Evolutionary conservation across 2,113 vertebrate species (phyloP).

Genomic region (Fregata magnificens): DNA sequence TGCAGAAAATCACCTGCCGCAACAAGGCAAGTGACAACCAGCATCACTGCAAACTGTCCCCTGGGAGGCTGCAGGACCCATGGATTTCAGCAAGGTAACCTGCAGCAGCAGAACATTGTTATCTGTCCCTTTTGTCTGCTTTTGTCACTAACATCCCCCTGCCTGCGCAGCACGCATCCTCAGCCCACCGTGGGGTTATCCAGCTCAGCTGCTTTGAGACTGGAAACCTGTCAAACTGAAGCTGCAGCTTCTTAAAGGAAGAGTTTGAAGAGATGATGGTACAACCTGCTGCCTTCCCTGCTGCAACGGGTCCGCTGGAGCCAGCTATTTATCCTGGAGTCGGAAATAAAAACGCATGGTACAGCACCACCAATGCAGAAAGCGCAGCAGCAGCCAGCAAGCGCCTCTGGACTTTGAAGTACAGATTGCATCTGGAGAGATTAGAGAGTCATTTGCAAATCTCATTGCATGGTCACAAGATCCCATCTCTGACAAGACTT

Average conservation of each 20-base stretch:
- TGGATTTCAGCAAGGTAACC: background rate
- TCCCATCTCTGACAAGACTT: background rate
- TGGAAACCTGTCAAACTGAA: background rate
- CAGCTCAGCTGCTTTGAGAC: background rate
- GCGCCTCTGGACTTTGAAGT: background rate
- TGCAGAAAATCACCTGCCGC: background rate
- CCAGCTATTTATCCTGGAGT: background rate
- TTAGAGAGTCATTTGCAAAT: background rate
- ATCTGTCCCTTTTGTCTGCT: background rate
- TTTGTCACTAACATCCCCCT: background rate
- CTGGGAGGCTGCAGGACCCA: background rate
- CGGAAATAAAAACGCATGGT: background rate
- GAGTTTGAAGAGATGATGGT: background rate
- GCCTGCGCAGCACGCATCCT: fast-evolving
- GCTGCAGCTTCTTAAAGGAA: background rate
- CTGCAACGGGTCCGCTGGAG: background rate
- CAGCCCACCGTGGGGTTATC: background rate
- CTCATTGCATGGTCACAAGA: background rate
- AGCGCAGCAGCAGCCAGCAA: background rate
- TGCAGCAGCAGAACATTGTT: background rate
- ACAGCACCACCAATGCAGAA: background rate
- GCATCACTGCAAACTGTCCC: background rate
- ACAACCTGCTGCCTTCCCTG: background rate
- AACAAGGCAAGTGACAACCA: background rate
- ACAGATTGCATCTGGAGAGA: background rate